Evolutionary conservation across 2,113 vertebrate species (phyloP).

Genomic region (Petrocephalus microphthalmus): DNA sequence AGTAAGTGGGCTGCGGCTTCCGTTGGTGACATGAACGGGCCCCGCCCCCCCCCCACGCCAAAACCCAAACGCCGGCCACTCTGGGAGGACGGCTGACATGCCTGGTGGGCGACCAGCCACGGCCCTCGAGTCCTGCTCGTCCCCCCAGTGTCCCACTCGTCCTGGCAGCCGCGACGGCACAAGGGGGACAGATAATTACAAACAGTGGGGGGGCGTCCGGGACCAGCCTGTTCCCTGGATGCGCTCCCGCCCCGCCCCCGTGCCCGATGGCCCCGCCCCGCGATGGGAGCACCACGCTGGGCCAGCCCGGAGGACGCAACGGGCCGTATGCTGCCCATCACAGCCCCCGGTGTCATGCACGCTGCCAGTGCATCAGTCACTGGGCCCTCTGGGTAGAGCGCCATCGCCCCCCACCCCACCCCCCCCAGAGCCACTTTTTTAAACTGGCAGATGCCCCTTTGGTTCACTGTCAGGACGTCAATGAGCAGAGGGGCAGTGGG

Average conservation of each 20-base stretch:
- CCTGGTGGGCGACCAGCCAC: conserved; percentile 40
- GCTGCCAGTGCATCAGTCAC: neutral
- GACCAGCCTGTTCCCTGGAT: conserved; percentile 40
- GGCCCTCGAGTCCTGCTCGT: conserved; percentile 15
- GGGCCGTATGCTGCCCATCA: neutral
- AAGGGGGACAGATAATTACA: conserved; percentile 47
- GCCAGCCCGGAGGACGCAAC: neutral
- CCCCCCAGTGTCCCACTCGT: conserved; percentile 15
- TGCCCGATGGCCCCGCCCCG: conserved; percentile 25
- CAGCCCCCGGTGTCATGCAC: neutral
- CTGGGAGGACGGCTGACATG: conserved; percentile 21
- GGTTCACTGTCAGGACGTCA: neutral
- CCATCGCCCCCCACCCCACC: neutral
- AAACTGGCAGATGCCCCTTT: neutral
- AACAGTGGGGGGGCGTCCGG: conserved; percentile 39
- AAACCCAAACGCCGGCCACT: neutral
- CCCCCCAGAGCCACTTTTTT: neutral
- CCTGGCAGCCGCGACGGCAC: conserved; percentile 32
- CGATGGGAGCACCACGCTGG: neutral
- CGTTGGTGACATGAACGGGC: neutral
- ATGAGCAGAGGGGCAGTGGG: neutral
- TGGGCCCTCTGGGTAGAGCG: neutral
- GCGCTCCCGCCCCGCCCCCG: conserved; percentile 34
- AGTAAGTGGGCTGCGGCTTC: neutral
- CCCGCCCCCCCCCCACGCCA: neutral